Conservation (phyloP, 2,797 vertebrate genomes). For the Cyprinella venusta region DNA sequence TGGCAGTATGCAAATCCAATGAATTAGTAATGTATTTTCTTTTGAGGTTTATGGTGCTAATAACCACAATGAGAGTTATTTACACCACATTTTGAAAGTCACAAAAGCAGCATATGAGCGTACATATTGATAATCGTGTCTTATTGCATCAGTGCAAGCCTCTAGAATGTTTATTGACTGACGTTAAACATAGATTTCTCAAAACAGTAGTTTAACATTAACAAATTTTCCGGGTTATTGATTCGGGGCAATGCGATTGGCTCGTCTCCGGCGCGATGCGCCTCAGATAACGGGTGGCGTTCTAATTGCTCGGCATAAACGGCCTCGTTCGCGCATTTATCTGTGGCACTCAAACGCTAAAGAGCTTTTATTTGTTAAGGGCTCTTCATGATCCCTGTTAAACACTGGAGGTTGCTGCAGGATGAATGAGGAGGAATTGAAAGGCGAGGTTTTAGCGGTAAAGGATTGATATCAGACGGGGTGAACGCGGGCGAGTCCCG, state of each 20-base stretch:
- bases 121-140: neutral
- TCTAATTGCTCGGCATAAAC: conserved; percentile 47
- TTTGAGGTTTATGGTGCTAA: neutral
- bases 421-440: conserved; percentile 59
- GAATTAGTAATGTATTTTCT: neutral
- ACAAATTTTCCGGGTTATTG: conserved; percentile 24
- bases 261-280: conserved; percentile 14
- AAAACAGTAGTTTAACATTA: conserved; percentile 31
- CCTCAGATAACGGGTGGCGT: conserved; percentile 22
- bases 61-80: neutral
- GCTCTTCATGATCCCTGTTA: conserved; percentile 61
- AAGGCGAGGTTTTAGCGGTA: conserved; percentile 58
- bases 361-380: conserved; percentile 61
- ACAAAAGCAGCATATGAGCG: neutral
- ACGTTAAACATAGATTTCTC: neutral
- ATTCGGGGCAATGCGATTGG: conserved; percentile 18
- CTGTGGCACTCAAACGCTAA: conserved; percentile 49
- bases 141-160: neutral
- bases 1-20: neutral
- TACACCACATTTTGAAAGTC: neutral
- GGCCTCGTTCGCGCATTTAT: conserved; percentile 52
- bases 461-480: conserved; percentile 47
- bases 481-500: neutral
- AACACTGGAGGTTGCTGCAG: conserved; percentile 59
- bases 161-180: conserved; percentile 23